A percentile compares a stretch with the other conserved stretches of the same genome.
Evolutionary conservation across 2,113 vertebrate species (phyloP).

Genomic region (Aptenodytes patagonicus): DNA sequence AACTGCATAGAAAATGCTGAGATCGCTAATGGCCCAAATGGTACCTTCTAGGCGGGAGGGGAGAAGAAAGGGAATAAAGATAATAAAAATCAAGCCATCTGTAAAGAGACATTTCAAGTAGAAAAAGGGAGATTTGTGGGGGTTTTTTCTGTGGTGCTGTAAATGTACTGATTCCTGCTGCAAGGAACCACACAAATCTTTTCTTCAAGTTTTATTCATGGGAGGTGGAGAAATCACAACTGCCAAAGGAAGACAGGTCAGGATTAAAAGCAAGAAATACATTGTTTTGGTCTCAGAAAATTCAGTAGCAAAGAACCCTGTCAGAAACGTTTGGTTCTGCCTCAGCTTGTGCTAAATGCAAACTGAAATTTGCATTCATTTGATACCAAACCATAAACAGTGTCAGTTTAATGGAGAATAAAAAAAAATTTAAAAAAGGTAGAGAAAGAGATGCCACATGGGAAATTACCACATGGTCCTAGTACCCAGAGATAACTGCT

Average conservation of each 20-base stretch:
- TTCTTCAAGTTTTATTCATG: not conserved
- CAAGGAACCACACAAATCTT: not conserved
- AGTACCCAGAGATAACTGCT: not conserved
- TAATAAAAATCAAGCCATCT: not conserved
- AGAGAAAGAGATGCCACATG: not conserved
- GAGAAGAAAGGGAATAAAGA: not conserved
- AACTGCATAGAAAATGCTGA: not conserved
- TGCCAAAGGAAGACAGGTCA: not conserved
- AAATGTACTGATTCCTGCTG: not conserved
- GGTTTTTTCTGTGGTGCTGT: not conserved
- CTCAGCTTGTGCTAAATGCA: not conserved
- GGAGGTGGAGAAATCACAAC: not conserved
- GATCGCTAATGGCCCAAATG: not conserved
- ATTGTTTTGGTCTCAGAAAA: not conserved
- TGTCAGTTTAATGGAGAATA: not conserved
- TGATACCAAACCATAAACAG: not conserved
- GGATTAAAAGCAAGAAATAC: not conserved
- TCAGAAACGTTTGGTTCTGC: not conserved
- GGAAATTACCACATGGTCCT: not conserved
- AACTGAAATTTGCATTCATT: not conserved
- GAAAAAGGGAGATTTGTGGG: not conserved
- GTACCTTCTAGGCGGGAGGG: not conserved
- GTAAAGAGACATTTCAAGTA: not conserved
- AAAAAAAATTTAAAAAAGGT: not conserved
- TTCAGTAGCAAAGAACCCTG: not conserved